These are phyloP conservation scores for Triops cancriformis DNA, from an alignment of 1,140 invertebrate genomes.

Conservation along the genomic window DNA sequence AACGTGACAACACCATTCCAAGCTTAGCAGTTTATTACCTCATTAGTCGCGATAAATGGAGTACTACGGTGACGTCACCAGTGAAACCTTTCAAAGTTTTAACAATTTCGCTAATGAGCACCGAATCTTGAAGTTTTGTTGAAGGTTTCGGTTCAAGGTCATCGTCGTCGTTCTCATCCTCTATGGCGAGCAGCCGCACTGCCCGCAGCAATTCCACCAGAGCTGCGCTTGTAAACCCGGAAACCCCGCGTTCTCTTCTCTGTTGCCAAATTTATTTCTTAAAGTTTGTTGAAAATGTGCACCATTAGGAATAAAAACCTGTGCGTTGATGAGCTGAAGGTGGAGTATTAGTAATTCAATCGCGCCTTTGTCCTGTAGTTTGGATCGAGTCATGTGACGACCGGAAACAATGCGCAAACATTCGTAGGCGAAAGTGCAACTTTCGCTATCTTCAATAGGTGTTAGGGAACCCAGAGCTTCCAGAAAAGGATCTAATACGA, in stretches of 20 bases:
- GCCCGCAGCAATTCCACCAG: background rate
- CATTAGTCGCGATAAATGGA: background rate
- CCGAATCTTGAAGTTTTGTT: background rate
- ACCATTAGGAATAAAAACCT: background rate
- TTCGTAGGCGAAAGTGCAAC: background rate
- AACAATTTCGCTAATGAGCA: background rate
- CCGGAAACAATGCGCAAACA: background rate
- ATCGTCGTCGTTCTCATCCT: background rate
- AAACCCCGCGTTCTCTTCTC: background rate
- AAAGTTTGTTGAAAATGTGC: too few relatives aligned
- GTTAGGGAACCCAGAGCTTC: background rate
- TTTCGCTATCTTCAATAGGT: background rate
- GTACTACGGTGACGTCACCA: background rate
- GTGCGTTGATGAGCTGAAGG: background rate
- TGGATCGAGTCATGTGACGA: background rate
- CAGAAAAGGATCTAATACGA: background rate
- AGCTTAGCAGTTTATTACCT: background rate
- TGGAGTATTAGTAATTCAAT: background rate
- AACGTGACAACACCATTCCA: background rate
- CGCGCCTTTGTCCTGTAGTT: background rate
- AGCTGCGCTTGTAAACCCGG: background rate
- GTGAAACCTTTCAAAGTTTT: background rate
- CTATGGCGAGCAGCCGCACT: background rate
- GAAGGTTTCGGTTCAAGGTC: background rate
- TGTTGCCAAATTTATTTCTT: background rate